Evolutionary conservation across 1,140 invertebrate species (phyloP).

Genomic region (Doryteuthis pealeii): DNA sequence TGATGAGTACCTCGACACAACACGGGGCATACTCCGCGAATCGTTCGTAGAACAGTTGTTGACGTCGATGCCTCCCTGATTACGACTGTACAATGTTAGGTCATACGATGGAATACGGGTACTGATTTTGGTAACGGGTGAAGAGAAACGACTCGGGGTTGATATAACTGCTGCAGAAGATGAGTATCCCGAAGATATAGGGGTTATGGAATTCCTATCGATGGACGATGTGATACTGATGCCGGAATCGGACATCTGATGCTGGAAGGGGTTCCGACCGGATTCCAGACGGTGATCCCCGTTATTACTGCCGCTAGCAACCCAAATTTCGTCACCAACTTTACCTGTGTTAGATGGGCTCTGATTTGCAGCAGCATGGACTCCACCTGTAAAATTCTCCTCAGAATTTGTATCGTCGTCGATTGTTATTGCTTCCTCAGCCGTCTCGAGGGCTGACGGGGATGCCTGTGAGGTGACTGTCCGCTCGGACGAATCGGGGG

Average conservation of each 20-base stretch:
- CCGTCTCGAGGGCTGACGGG: background rate
- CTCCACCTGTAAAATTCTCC: background rate
- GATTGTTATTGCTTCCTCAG: background rate
- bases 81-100: background rate
- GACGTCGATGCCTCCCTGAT: background rate
- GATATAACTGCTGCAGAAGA: background rate
- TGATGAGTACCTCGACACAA: background rate
- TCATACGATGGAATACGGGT: background rate
- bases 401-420: slow-evolving; percentile 11
- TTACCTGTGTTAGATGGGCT: background rate
- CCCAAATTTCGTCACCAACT: background rate
- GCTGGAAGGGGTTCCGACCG: background rate
- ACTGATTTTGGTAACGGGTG: background rate
- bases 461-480: background rate
- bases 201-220: background rate
- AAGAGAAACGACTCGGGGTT: background rate
- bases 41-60: background rate
- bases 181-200: background rate
- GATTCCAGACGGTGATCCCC: background rate
- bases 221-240: background rate
- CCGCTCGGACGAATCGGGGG: background rate
- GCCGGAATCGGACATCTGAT: background rate
- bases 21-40: background rate
- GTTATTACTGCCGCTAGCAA: background rate
- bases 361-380: background rate